Conservation (phyloP, 2,888 invertebrate genomes). For the Liposcelis brunnea region DNA sequence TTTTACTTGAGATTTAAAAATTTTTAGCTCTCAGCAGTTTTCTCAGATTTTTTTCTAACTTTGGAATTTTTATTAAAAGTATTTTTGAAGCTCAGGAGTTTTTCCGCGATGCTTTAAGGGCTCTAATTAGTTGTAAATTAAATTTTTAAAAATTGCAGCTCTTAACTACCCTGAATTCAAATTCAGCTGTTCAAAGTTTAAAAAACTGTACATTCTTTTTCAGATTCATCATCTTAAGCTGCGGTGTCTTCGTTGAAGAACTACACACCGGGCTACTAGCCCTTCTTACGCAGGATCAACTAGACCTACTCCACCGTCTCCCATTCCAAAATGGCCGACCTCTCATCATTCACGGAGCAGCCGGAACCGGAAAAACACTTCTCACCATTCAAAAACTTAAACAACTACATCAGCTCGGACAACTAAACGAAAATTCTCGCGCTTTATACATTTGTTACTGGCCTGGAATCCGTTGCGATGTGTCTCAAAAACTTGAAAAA, state of each 20-base stretch:
- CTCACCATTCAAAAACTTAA: slow-evolving; percentile 24
- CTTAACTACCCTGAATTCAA: too few species aligned
- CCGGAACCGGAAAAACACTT: slow-evolving; percentile 27
- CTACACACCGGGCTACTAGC: slow-evolving; percentile 23
- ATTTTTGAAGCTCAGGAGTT: too few species aligned
- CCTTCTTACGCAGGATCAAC: slow-evolving; percentile 24
- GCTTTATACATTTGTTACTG: slow-evolving; percentile 26
- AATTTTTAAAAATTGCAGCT: too few species aligned
- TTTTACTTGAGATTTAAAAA: too few species aligned
- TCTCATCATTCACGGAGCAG: slow-evolving; percentile 25
- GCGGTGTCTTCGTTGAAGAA: slow-evolving; percentile 25
- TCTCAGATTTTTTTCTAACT: too few species aligned
- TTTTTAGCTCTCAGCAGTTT: too few species aligned
- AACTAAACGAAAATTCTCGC: slow-evolving; percentile 22
- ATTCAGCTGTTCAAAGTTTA: too few species aligned
- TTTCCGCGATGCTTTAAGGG: too few species aligned
- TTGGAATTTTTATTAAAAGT: too few species aligned
- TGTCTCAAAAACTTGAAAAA: too few species aligned
- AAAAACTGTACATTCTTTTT: too few species aligned
- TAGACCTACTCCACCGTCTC: slow-evolving; percentile 18
- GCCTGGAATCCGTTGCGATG: slow-evolving; percentile 24
- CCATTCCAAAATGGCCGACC: slow-evolving; percentile 17
- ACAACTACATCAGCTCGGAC: slow-evolving; percentile 21
- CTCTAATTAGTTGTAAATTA: too few species aligned
- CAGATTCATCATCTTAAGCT: slow-evolving; percentile 25